Percentiles rank a stretch among this genome's conserved stretches.
phyloP scores from a whole-genome alignment of 2,797 vertebrate species.

The Acomys russatus region DNA sequence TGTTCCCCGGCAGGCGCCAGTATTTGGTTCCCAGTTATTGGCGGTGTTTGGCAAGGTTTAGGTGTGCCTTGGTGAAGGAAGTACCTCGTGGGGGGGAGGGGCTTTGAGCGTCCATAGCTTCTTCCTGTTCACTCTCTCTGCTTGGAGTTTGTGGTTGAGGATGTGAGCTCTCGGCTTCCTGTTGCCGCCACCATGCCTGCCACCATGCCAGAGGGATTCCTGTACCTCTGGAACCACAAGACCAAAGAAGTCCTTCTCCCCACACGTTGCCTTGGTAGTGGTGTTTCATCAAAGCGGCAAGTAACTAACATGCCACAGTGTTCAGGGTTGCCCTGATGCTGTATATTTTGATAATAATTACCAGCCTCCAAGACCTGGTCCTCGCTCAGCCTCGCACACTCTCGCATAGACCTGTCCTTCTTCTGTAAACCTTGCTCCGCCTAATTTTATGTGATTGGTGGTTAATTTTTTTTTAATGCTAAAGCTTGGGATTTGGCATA shows the following conservation, averaged over 20 bases:
- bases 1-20: background rate
- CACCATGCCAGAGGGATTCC: too few relatives aligned
- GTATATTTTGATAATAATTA: too few relatives aligned
- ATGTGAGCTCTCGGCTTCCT: background rate
- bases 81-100: background rate
- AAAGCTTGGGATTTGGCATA: too few relatives aligned
- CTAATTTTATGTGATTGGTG: too few relatives aligned
- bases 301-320: too few relatives aligned
- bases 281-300: background rate
- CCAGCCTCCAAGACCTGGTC: too few relatives aligned
- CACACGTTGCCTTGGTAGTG: background rate
- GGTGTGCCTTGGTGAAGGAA: background rate
- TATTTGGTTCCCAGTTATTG: background rate
- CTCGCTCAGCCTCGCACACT: too few relatives aligned
- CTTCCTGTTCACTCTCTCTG: background rate
- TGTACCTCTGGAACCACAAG: background rate
- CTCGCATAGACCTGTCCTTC: too few relatives aligned
- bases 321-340: too few relatives aligned
- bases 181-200: background rate
- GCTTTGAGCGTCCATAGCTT: background rate
- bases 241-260: background rate
- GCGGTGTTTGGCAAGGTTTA: background rate
- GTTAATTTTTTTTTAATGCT: too few relatives aligned
- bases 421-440: too few relatives aligned
- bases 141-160: background rate